Conservation (phyloP, 2,113 vertebrate species). For the Cromileptes altivelis region DNA sequence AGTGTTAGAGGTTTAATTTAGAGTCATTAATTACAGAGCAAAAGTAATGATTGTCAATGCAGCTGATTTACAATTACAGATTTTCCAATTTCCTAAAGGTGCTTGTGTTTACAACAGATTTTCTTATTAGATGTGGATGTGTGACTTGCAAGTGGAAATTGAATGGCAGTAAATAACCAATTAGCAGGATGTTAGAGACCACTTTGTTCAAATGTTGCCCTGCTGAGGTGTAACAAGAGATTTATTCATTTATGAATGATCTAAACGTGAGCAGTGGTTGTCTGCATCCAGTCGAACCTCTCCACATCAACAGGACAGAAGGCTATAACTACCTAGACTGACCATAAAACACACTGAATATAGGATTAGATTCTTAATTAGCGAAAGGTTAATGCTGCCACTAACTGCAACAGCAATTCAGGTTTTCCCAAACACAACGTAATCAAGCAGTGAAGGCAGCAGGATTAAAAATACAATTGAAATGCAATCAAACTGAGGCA, state of each 20-base stretch:
- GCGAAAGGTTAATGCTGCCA: neutral
- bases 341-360: slow-evolving; percentile 1
- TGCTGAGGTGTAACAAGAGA: neutral
- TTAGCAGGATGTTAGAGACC: neutral
- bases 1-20: neutral
- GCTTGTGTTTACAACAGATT: slow-evolving; percentile 5
- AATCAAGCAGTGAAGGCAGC: neutral
- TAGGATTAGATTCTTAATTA: neutral
- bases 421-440: neutral
- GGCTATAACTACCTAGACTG: neutral
- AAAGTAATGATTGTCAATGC: slow-evolving; percentile 2
- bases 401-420: neutral
- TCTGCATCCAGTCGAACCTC: neutral
- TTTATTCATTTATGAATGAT: neutral
- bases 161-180: neutral
- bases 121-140: neutral
- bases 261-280: neutral
- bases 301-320: slow-evolving; percentile 9
- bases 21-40: slow-evolving; percentile 16
- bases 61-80: slow-evolving; percentile 8
- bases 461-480: neutral
- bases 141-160: neutral
- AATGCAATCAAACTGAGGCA: neutral
- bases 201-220: neutral
- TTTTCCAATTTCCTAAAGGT: slow-evolving; percentile 18